Evolutionary conservation across 2,797 vertebrate genomes (phyloP), one percentile per base, ranked within the genome.

Genomic region (Spizella passerina): DNA sequence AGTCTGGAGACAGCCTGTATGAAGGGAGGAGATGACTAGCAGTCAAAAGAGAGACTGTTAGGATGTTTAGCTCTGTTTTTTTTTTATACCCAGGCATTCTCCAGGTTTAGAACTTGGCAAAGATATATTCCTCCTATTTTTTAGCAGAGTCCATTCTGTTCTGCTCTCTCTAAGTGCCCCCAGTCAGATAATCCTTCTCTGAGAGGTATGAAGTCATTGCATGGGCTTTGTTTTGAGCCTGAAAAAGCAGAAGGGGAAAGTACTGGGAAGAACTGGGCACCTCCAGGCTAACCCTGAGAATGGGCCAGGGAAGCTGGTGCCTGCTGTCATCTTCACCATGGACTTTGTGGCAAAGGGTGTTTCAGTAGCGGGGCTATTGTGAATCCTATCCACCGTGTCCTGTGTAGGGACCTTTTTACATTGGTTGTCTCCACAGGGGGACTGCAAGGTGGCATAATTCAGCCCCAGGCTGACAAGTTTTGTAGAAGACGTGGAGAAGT

Each of bases 301-400:
- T 1, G 4, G 18, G 12, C 14, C 32, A 15, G 19, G 18, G 22
- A 82, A 92, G 50, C 38, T 2, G 4, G 6, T 36, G 8, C 6
- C 32, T 59, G 23, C 38, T 14, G 5, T 27, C 4, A 6, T 87
- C n/a, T 59, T 85, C 3, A 3, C 21, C 17, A 23, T 0, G 1
- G 34, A 15, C 27, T 41, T 18, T 1, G 0, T 26, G 24, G 10
- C 30, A 66, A 73, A 69, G 12, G 4, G 9, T 59, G 19, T 75
- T 79, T 81, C 32, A 66, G 44, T 39, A 83, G 34, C 10, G 55
- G 22, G 26, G 6, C 23, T 76, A 3, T 10, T 1, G 1, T 38
- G 2, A 4, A 0, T 20, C 46, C 27, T 2, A 1, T 50, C 21
- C 1, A 1, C 32, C 16, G 5, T 46, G 29, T 53, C 14, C 24